A percentile compares a stretch with the other conserved stretches of the same genome.
phyloP scores from a whole-genome alignment of 2,797 vertebrate species.

The Pseudotriccus pelzelni region DNA sequence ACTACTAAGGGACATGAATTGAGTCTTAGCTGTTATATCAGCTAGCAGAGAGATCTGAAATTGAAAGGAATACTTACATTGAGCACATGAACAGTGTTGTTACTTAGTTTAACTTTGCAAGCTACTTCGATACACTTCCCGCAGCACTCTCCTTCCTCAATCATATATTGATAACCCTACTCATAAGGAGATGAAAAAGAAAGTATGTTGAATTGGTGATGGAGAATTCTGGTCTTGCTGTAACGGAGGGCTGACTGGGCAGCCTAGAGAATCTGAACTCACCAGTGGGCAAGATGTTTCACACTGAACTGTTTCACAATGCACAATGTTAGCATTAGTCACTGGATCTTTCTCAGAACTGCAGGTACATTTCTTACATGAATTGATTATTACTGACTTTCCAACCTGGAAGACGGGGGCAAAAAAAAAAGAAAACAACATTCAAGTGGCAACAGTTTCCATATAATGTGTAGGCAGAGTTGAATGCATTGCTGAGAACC shows the following conservation, averaged over 20 bases:
- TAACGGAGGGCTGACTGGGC: not conserved
- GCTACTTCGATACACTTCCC: conserved; percentile 77
- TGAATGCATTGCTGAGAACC: not conserved
- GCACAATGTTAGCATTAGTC: not conserved
- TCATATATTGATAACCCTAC: conserved; percentile 79
- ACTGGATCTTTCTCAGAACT: conserved; percentile 15
- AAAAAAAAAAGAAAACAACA: not conserved
- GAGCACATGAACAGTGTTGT: not conserved
- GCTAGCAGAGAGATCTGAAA: not conserved
- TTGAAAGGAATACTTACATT: conserved; percentile 22
- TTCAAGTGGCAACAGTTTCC: not conserved
- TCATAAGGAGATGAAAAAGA: not conserved
- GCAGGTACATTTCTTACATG: conserved; percentile 80
- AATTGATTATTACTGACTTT: not conserved
- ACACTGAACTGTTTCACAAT: conserved; percentile 61
- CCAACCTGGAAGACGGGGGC: conserved; percentile 68
- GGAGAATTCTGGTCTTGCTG: not conserved
- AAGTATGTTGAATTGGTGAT: not conserved
- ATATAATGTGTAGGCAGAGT: not conserved
- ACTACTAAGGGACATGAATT: not conserved
- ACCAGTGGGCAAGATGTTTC: conserved; percentile 63
- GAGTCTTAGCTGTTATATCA: not conserved
- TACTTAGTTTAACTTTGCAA: conserved; percentile 67
- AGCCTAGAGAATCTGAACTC: not conserved
- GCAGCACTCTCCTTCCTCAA: conserved; percentile 76